These are phyloP conservation scores for Therioaphis trifolii DNA, from an alignment of 2,888 invertebrate genomes.

Conservation along the genomic window DNA sequence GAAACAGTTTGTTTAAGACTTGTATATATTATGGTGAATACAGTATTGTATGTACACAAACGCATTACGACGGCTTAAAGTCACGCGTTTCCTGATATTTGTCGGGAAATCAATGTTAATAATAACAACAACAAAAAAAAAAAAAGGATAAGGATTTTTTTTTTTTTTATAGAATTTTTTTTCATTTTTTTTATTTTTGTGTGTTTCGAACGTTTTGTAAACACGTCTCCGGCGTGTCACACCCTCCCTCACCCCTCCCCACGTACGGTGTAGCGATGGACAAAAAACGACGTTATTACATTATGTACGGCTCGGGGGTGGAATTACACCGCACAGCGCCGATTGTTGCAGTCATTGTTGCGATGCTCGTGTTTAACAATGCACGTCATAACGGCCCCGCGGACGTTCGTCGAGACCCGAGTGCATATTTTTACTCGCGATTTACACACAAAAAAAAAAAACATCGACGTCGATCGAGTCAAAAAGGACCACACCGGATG, in stretches of 20 bases:
- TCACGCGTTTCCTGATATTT: slow-evolving; percentile 43
- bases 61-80: slow-evolving; percentile 16
- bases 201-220: too few species aligned
- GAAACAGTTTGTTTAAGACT: not conserved
- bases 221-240: not conserved
- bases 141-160: slow-evolving; percentile 13
- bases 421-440: too few species aligned
- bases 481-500: slow-evolving; percentile 55
- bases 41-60: not conserved
- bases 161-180: not conserved
- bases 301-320: not conserved
- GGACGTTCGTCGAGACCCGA: not conserved
- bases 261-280: too few species aligned
- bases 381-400: too few species aligned
- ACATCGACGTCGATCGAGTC: slow-evolving; percentile 22
- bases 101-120: too few species aligned
- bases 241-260: too few species aligned
- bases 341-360: not conserved
- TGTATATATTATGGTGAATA: not conserved
- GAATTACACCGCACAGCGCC: not conserved
- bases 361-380: not conserved
- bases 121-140: too few species aligned
- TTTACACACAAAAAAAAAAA: too few species aligned
- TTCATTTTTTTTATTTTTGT: too few species aligned
- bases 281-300: not conserved